Conservation (phyloP, 2,888 invertebrate species). For the Cetonia aurata region DNA sequence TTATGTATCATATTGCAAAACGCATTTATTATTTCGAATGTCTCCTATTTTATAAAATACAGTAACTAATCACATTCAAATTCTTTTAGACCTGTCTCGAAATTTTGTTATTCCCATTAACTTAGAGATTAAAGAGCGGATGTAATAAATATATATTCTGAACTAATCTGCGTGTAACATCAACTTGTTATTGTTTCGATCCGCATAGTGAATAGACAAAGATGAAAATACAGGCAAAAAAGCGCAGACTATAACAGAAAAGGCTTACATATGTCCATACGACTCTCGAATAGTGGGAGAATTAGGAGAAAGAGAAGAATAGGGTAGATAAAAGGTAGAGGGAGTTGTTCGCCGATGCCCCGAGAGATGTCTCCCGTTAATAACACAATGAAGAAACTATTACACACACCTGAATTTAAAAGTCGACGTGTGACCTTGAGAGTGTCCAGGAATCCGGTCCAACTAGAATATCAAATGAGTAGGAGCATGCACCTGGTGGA, state of each 20-base stretch:
- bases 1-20: too few species aligned
- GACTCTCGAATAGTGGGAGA: not conserved
- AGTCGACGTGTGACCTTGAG: constrained; percentile 44
- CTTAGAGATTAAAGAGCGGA: constrained; percentile 4
- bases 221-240: not conserved
- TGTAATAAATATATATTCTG: constrained; percentile 37
- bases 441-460: constrained; percentile 46
- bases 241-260: not conserved
- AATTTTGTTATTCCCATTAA: constrained; percentile 2
- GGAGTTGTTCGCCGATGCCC: not conserved
- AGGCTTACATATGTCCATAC: not conserved
- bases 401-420: constrained; percentile 45
- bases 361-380: constrained; percentile 16
- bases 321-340: not conserved
- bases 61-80: not conserved
- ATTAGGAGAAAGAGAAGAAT: constrained; percentile 5
- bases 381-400: constrained; percentile 44
- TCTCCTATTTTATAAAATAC: too few species aligned
- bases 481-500: constrained; percentile 40
- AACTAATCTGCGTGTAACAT: constrained; percentile 27
- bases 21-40: too few species aligned
- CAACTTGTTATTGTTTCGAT: constrained; percentile 20
- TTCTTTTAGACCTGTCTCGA: not conserved
- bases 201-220: constrained; percentile 6
- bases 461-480: constrained; percentile 46